Conservation (phyloP, 1,140 invertebrate species). For the Microplitis demolitor region DNA sequence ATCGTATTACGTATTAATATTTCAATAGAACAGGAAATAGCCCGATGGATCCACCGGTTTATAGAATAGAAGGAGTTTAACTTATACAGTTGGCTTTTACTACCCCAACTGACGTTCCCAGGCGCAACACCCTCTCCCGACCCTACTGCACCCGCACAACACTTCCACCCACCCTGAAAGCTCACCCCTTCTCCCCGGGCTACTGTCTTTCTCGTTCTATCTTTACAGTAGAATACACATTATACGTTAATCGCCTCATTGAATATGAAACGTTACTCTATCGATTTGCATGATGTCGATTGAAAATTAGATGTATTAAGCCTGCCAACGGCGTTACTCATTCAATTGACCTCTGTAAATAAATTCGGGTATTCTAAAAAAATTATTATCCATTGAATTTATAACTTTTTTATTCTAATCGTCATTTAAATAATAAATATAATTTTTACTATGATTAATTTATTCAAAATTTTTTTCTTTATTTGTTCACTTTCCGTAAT, state of each 20-base stretch:
- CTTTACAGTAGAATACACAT: neutral
- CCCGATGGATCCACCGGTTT: constrained; percentile 1
- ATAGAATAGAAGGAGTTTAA: neutral
- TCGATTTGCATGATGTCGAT: constrained; percentile 41
- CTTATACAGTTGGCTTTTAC: neutral
- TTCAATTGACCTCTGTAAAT: constrained; percentile 10
- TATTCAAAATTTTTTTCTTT: too few species aligned
- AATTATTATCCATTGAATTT: neutral
- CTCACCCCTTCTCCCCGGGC: neutral
- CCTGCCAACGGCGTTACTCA: constrained; percentile 1
- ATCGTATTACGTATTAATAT: constrained; percentile 47
- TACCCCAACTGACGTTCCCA: neutral
- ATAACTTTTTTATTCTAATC: too few species aligned
- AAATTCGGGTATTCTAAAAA: neutral
- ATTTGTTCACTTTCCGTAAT: too few species aligned
- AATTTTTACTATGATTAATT: too few species aligned
- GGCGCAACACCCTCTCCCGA: neutral
- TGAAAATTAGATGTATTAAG: constrained; percentile 38
- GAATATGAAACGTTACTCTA: constrained; percentile 44
- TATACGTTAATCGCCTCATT: constrained; percentile 48
- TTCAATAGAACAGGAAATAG: constrained; percentile 45
- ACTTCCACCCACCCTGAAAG: neutral
- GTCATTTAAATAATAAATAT: too few species aligned
- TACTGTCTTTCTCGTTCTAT: neutral
- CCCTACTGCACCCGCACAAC: neutral